Evolutionary conservation across 1,140 invertebrate species (phyloP), one percentile per base, ranked within the genome.

Genomic region (Pachypeltis micranthus): DNA sequence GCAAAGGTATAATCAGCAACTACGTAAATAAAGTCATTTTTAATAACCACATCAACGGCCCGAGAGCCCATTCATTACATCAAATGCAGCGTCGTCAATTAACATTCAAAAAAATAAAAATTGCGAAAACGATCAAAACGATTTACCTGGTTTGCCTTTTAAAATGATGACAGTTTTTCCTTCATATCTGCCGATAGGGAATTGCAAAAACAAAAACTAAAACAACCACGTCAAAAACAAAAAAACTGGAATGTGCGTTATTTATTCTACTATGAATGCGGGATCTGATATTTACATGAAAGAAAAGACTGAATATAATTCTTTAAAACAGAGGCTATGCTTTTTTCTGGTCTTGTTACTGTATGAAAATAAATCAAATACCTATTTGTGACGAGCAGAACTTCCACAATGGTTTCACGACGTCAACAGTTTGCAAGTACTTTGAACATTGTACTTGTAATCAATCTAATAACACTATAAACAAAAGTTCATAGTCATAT

Each of bases 221-320:
- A 51, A 51, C 47, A 51, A 51, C 21, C 12, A 4, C 21, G 19
- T 51, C 12, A 21, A 51, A 51, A 51, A 51, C 19, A 51, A 39
- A 39, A 51, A 51, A 21, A n/a, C n/a, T 21, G 47, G 47, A 51
- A 51, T 51, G 47, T 51, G 47, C 47, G 23, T 21, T 51, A 51
- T 14, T 14, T 51, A 51, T 14, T 14, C 47, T 51, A 51, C 12
- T 7, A 39, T 7, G 16, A 39, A 39, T 10, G 7, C 31, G 7
- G 31, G 31, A 51, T 4, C 47, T 51, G 47, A 21, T 51, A 51
- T 51, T 51, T 51, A 51, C 47, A 51, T 21, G 19, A 39, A 39
- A 39, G 16, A 39, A 39, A 39, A 39, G 16, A 39, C 7, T 10
- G n/a, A 7, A 39, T 39, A n/a, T 39, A 39, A 10, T 10, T 10